Conservation (phyloP, 2,797 vertebrate genomes). For the Rhyacichthys aspro region DNA sequence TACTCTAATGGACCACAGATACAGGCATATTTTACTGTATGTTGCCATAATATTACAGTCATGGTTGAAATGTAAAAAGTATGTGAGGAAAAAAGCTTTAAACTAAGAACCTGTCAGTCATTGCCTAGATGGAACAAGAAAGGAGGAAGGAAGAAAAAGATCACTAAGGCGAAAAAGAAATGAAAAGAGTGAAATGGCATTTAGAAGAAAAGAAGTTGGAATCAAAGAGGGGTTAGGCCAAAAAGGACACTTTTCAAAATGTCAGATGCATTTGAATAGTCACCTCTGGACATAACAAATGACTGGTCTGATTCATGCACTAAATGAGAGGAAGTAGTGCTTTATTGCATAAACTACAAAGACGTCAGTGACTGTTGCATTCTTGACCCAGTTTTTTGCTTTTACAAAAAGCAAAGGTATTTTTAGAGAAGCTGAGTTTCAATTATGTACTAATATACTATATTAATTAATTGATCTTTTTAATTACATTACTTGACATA, state of each 20-base stretch:
- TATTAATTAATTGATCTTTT: no score
- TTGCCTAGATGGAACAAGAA: slow-evolving; percentile 20
- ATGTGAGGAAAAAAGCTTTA: slow-evolving; percentile 17
- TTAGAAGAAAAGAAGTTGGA: slow-evolving; percentile 41
- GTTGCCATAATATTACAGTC: background rate
- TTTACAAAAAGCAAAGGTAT: no score
- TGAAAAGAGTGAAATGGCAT: slow-evolving; percentile 56
- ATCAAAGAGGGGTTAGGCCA: slow-evolving; percentile 42
- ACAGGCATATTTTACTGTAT: no score
- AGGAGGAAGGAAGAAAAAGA: slow-evolving; percentile 21
- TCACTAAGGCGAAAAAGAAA: slow-evolving; percentile 32
- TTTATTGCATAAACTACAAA: background rate
- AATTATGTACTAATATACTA: no score
- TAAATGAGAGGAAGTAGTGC: slow-evolving; percentile 17
- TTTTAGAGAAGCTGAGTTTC: no score
- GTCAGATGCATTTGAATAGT: slow-evolving; percentile 60
- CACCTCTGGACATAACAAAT: slow-evolving; percentile 49
- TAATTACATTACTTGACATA: no score
- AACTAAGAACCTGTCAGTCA: slow-evolving; percentile 11
- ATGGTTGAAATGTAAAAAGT: slow-evolving; percentile 16
- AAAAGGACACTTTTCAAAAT: slow-evolving; percentile 66
- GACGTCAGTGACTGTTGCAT: slow-evolving; percentile 1
- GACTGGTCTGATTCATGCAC: slow-evolving; percentile 27
- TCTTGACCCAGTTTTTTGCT: background rate
- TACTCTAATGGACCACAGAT: no score